These are phyloP conservation scores for Nothocercus nigrocapillus DNA, from an alignment of 2,113 vertebrate genomes.

Conservation along the genomic window DNA sequence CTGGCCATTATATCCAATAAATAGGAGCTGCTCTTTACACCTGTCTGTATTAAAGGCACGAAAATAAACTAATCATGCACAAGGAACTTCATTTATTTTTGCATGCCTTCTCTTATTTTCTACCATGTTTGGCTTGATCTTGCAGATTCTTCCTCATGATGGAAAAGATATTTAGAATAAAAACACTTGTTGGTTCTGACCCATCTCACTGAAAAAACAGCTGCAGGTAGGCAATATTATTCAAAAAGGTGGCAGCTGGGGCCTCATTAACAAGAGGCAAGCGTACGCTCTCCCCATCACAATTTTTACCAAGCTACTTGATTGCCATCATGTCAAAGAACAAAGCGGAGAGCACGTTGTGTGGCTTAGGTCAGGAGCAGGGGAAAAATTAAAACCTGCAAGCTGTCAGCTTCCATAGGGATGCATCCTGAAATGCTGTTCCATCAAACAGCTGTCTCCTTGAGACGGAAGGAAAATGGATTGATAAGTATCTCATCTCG, in stretches of 20 bases:
- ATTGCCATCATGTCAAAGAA: neutral
- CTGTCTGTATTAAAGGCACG: neutral
- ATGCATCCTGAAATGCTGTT: neutral
- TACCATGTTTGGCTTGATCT: neutral
- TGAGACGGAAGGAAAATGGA: neutral
- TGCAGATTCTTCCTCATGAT: neutral
- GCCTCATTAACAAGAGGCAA: neutral
- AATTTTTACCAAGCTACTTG: neutral
- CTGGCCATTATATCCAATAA: neutral
- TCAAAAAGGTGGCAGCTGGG: neutral
- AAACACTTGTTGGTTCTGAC: neutral
- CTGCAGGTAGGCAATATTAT: neutral
- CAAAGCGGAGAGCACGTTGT: accelerated
- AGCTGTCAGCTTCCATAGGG: neutral
- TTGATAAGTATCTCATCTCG: neutral
- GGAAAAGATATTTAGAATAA: neutral
- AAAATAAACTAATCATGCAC: neutral
- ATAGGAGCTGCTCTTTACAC: neutral
- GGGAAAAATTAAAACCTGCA: neutral
- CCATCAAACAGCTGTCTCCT: neutral
- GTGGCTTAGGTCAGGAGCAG: neutral
- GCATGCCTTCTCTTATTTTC: neutral
- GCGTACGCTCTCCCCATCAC: accelerated
- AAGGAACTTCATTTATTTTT: neutral
- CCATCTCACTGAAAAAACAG: neutral